Conservation (phyloP, 2,113 vertebrate species). For the Phylloscopus whistleri region DNA sequence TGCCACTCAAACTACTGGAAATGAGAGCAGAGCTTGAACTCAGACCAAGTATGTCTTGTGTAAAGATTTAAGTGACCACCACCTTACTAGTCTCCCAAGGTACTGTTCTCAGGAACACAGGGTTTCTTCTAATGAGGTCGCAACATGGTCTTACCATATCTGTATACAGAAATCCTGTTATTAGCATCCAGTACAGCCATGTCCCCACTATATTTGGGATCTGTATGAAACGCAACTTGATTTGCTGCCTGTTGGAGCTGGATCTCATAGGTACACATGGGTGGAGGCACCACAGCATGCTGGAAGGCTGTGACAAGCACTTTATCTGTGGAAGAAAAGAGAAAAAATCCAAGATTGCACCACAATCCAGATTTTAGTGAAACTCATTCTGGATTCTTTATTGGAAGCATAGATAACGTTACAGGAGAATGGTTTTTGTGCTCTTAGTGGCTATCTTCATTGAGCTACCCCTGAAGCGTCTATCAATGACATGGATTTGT, state of each 20-base stretch:
- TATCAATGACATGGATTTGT: neutral
- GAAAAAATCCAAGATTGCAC: neutral
- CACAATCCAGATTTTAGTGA: neutral
- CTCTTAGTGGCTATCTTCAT: neutral
- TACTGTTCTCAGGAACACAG: neutral
- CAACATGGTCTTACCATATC: constrained; percentile 71
- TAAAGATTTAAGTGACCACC: neutral
- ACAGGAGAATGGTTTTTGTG: neutral
- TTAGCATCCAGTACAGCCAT: constrained; percentile 82
- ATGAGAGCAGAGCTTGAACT: neutral
- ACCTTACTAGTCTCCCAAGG: neutral
- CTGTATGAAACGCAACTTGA: constrained; percentile 81
- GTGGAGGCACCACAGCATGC: constrained; percentile 87
- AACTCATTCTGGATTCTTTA: neutral
- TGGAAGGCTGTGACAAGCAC: constrained; percentile 88
- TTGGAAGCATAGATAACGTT: neutral
- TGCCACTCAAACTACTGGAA: neutral
- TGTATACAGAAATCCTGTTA: constrained; percentile 81
- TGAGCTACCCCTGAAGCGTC: neutral
- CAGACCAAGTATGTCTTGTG: neutral
- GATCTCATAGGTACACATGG: constrained; percentile 87
- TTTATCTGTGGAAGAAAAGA: constrained; percentile 74
- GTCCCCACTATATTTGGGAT: constrained; percentile 73
- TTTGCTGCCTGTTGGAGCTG: constrained; percentile 79
- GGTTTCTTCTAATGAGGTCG: neutral